Conservation (phyloP, 2,113 vertebrate genomes). For the Tragelaphus scriptus region DNA sequence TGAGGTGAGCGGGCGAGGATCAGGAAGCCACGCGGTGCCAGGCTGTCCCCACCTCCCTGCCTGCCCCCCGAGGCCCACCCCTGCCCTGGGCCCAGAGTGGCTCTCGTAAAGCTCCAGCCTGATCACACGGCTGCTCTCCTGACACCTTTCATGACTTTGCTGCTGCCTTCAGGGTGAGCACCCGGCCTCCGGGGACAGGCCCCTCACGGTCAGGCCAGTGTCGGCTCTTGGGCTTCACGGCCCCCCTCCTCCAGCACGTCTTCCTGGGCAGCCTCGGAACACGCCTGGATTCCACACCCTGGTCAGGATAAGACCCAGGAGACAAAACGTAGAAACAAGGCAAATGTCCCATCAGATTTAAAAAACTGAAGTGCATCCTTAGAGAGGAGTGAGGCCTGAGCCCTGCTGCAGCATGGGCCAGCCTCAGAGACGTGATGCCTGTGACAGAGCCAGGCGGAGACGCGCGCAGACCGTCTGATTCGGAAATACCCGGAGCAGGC, state of each 20-base stretch:
- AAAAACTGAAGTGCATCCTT: rapidly evolving
- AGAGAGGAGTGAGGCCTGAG: rapidly evolving
- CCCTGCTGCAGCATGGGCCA: rapidly evolving
- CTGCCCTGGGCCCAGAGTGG: rapidly evolving
- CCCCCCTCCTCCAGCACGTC: rapidly evolving
- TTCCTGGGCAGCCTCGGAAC: background rate
- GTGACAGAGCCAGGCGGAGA: background rate
- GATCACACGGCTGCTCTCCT: rapidly evolving
- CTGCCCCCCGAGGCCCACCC: no score
- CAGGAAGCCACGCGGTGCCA: rapidly evolving
- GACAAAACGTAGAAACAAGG: background rate
- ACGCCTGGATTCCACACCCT: background rate
- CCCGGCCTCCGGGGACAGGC: background rate
- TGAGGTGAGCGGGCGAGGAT: slow-evolving; percentile 49
- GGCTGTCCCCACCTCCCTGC: rapidly evolving
- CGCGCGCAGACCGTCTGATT: rapidly evolving
- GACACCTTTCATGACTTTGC: rapidly evolving
- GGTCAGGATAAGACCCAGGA: background rate
- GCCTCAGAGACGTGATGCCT: rapidly evolving
- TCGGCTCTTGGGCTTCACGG: background rate
- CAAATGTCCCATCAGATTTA: background rate
- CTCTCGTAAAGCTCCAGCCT: rapidly evolving
- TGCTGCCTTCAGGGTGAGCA: background rate
- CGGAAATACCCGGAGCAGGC: rapidly evolving
- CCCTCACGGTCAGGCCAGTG: rapidly evolving